phyloP scores from a whole-genome alignment of 2,888 invertebrate genomes.

The Tenodera sinensis region DNA sequence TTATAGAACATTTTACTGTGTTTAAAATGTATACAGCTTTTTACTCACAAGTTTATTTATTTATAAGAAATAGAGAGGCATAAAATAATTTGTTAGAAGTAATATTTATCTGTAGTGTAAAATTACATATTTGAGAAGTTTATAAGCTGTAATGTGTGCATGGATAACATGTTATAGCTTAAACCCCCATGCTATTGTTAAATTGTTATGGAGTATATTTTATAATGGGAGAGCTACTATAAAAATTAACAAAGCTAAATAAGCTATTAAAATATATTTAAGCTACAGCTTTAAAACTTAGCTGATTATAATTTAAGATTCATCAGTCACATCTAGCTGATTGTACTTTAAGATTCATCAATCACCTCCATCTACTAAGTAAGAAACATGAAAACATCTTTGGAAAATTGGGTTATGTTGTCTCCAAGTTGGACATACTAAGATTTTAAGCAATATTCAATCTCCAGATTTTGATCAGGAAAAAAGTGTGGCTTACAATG shows the following conservation, averaged over 20 bases:
- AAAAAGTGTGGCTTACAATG: no score
- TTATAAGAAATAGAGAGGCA: background rate
- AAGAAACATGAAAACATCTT: no score
- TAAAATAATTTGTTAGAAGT: background rate
- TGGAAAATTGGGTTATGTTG: no score
- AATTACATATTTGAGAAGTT: background rate
- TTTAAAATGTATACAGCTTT: background rate
- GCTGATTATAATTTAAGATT: background rate
- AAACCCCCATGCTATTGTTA: background rate
- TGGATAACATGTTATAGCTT: background rate
- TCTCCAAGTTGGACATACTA: no score
- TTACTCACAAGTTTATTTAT: background rate
- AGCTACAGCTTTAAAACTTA: background rate
- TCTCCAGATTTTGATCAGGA: no score
- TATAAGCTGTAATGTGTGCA: background rate
- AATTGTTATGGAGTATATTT: background rate
- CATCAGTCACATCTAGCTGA: background rate
- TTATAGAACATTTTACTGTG: background rate
- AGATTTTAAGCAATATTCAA: no score
- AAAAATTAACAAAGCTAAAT: background rate
- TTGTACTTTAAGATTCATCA: background rate
- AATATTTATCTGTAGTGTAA: background rate
- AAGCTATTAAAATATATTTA: background rate
- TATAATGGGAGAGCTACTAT: background rate
- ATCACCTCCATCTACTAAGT: background rate